Evolutionary conservation across 2,113 vertebrate species (phyloP).

Genomic region (Hirundichthys speculiger): DNA sequence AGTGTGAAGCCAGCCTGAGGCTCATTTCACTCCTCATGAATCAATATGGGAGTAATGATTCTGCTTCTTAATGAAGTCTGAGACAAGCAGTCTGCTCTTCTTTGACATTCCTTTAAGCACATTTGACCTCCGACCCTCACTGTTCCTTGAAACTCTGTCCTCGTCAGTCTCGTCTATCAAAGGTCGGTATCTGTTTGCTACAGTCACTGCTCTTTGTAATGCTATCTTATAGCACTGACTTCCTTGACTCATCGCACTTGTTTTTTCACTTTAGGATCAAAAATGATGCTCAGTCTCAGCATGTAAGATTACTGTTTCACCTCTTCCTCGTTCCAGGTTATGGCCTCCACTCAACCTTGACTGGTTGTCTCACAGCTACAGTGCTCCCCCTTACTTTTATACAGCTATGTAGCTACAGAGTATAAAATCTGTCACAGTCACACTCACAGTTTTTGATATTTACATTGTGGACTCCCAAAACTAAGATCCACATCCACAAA

Average conservation of each 20-base stretch:
- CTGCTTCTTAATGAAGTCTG: slow-evolving; percentile 47
- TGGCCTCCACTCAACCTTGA: slow-evolving; percentile 40
- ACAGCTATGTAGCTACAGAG: not conserved
- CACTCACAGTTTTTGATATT: too few relatives aligned
- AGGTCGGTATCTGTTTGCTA: slow-evolving; percentile 16
- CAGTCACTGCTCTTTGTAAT: slow-evolving; percentile 44
- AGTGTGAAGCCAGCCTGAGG: not conserved
- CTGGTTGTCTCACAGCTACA: slow-evolving; percentile 41
- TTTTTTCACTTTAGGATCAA: slow-evolving; percentile 17
- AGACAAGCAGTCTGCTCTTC: slow-evolving; percentile 26
- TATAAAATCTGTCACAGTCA: too few relatives aligned
- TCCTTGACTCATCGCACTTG: slow-evolving; percentile 24
- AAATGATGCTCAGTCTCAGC: slow-evolving; percentile 11
- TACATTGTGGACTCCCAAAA: too few relatives aligned
- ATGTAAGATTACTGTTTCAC: not conserved
- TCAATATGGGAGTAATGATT: slow-evolving; percentile 30
- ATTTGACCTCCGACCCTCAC: slow-evolving; percentile 37
- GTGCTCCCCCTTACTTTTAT: too few relatives aligned
- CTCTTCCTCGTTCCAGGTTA: slow-evolving; percentile 2
- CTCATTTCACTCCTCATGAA: slow-evolving; percentile 13
- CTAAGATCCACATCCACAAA: too few relatives aligned
- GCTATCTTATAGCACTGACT: slow-evolving; percentile 56
- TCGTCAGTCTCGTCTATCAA: slow-evolving; percentile 61
- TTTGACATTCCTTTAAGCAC: slow-evolving; percentile 36
- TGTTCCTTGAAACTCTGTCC: not conserved